These are phyloP conservation scores for Neuroterus valhalla DNA, from an alignment of 1,140 invertebrate genomes.

Conservation along the genomic window DNA sequence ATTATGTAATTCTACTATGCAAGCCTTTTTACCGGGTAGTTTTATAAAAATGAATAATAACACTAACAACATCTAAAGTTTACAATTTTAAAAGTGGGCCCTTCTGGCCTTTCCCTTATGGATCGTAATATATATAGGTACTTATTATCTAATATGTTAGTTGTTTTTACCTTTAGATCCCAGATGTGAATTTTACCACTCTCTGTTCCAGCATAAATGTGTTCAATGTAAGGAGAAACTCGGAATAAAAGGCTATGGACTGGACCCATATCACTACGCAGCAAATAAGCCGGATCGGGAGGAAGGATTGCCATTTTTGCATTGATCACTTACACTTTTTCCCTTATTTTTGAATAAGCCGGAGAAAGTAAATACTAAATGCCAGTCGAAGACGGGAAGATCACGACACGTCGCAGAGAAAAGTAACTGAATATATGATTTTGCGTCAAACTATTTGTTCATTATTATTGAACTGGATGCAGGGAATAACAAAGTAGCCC, in stretches of 20 bases:
- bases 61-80: no score
- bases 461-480: constrained; percentile 31
- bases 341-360: constrained; percentile 6
- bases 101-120: not conserved
- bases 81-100: no score
- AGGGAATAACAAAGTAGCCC: constrained; percentile 3
- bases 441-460: constrained; percentile 38
- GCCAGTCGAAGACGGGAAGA: constrained; percentile 61
- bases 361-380: not conserved
- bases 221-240: constrained; percentile 76
- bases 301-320: constrained; percentile 75
- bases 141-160: not conserved
- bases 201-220: constrained; percentile 81
- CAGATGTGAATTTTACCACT: constrained; percentile 82
- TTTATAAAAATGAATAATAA: constrained; percentile 33
- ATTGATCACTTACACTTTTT: not conserved
- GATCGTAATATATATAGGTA: not conserved
- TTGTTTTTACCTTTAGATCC: constrained; percentile 80
- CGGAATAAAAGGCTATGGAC: constrained; percentile 80
- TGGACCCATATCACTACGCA: constrained; percentile 80
- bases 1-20: no score
- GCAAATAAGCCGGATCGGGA: constrained; percentile 81
- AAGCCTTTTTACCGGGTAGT: no score
- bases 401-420: constrained; percentile 51
- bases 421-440: constrained; percentile 31